phyloP scores from a whole-genome alignment of 1,140 invertebrate species.

The Listronotus oregonensis region DNA sequence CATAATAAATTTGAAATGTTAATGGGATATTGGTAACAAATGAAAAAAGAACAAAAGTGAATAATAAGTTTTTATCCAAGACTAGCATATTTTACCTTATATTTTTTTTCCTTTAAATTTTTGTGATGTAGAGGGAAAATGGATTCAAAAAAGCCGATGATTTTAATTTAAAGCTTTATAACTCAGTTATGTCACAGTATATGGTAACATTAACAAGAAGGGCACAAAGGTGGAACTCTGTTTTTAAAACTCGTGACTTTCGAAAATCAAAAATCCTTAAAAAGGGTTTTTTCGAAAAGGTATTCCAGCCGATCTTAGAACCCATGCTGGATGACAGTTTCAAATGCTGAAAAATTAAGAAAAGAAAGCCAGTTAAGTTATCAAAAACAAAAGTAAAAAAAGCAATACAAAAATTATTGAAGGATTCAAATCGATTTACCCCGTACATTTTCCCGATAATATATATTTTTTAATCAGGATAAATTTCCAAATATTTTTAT shows the following conservation, averaged over 20 bases:
- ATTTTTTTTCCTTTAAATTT: neutral
- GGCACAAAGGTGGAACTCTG: constrained; percentile 79
- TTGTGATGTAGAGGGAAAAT: constrained; percentile 87
- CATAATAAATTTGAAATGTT: too few species aligned
- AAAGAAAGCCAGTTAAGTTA: constrained; percentile 72
- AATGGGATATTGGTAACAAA: too few species aligned
- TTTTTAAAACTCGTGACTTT: constrained; percentile 66
- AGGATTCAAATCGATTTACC: constrained; percentile 82
- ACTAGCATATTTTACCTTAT: too few species aligned
- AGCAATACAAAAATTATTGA: constrained; percentile 73
- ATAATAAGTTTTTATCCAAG: too few species aligned
- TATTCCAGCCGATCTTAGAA: constrained; percentile 75
- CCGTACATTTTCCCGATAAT: constrained; percentile 92
- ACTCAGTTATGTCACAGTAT: constrained; percentile 87
- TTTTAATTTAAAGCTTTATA: constrained; percentile 84
- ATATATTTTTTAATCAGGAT: constrained; percentile 79
- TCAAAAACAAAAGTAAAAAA: constrained; percentile 66
- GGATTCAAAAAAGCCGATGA: constrained; percentile 85
- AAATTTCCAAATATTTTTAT: constrained; percentile 76
- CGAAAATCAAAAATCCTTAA: constrained; percentile 71
- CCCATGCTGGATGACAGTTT: constrained; percentile 83
- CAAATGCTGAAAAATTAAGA: constrained; percentile 74
- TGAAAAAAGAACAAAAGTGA: too few species aligned
- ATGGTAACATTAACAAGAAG: constrained; percentile 78
- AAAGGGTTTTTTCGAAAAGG: constrained; percentile 88